These are phyloP conservation scores for Hanleya hanleyi DNA, from an alignment of 2,888 invertebrate genomes.

Conservation along the genomic window DNA sequence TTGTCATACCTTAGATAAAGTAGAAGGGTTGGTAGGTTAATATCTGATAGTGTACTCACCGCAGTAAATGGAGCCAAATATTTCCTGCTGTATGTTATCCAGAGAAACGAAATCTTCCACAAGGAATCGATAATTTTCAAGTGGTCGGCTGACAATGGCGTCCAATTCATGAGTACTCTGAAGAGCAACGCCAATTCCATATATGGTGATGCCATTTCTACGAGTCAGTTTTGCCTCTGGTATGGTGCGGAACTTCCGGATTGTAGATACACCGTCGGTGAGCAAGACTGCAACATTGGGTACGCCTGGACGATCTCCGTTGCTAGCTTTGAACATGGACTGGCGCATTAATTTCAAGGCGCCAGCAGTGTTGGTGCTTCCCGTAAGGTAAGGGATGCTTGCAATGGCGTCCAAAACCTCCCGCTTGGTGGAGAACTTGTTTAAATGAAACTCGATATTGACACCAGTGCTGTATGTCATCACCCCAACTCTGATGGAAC, in stretches of 20 bases:
- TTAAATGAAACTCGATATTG: slow-evolving; percentile 37
- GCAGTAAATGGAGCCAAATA: too few species aligned
- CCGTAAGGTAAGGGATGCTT: slow-evolving; percentile 33
- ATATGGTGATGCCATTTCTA: not conserved
- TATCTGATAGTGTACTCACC: too few species aligned
- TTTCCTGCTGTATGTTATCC: too few species aligned
- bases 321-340: slow-evolving; percentile 26
- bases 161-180: slow-evolving; percentile 26
- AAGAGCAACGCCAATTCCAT: not conserved
- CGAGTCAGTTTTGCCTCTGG: slow-evolving; percentile 17
- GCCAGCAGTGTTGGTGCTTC: slow-evolving; percentile 32
- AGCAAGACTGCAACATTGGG: slow-evolving; percentile 32
- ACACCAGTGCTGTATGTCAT: slow-evolving; percentile 37
- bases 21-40: too few species aligned
- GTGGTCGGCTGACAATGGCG: slow-evolving; percentile 32
- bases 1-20: too few species aligned
- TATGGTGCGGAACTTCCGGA: slow-evolving; percentile 21
- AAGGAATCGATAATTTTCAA: slow-evolving; percentile 15
- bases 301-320: slow-evolving; percentile 31
- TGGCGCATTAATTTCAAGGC: slow-evolving; percentile 29
- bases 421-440: slow-evolving; percentile 26
- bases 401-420: slow-evolving; percentile 36
- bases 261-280: slow-evolving; percentile 42
- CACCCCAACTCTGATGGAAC: slow-evolving; percentile 7
- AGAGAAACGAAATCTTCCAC: slow-evolving; percentile 13